Conservation (phyloP, 2,797 vertebrate species). For the Urophycis tenuis region DNA sequence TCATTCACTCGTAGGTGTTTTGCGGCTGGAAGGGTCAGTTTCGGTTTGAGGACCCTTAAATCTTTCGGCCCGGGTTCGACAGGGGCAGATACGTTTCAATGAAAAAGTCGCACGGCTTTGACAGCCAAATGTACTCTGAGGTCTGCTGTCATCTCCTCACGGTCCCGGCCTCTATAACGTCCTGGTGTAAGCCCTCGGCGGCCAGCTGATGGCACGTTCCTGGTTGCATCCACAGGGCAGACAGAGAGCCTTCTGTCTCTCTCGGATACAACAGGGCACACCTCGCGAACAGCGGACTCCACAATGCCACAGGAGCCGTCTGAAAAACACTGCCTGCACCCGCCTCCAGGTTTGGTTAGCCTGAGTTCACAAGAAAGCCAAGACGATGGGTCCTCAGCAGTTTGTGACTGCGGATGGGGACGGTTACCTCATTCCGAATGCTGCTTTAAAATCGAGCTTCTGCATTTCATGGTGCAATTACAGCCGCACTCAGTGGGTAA, state of each 20-base stretch:
- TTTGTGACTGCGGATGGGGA: constrained; percentile 17
- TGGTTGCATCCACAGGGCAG: constrained; percentile 42
- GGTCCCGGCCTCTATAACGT: constrained; percentile 49
- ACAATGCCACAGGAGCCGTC: constrained; percentile 16
- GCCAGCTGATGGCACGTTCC: constrained; percentile 46
- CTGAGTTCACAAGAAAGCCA: background rate
- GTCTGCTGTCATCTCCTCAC: constrained; percentile 48
- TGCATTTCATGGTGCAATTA: background rate
- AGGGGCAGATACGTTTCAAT: constrained; percentile 42
- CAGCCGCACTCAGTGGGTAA: background rate
- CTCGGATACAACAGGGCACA: constrained; percentile 49
- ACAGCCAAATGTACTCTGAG: constrained; percentile 52
- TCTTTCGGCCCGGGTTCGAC: constrained; percentile 37
- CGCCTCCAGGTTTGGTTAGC: background rate
- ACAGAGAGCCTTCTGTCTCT: constrained; percentile 38
- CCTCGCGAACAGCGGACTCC: constrained; percentile 50
- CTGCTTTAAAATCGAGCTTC: constrained; percentile 19
- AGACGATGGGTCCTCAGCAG: constrained; percentile 7
- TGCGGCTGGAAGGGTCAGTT: constrained; percentile 42
- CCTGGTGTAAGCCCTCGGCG: constrained; percentile 49
- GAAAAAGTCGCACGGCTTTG: constrained; percentile 58
- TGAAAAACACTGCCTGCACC: background rate
- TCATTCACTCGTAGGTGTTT: constrained; percentile 49
- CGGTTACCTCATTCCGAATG: constrained; percentile 18
- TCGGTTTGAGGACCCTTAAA: constrained; percentile 50